Conservation (phyloP, 1,140 invertebrate genomes). For the Drosophila ananassae region DNA sequence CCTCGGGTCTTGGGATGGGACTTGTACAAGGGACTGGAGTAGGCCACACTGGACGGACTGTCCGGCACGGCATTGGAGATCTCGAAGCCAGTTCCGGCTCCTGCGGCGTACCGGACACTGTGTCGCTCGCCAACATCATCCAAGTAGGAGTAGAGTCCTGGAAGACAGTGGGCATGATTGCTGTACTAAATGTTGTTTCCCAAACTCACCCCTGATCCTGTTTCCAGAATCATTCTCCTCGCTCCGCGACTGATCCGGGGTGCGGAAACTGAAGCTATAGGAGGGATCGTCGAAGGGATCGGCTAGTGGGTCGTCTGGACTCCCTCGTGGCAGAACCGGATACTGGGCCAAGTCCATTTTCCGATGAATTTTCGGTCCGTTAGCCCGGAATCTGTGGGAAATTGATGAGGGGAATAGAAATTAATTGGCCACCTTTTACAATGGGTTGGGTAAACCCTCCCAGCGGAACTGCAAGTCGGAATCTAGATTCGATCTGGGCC, state of each 20-base stretch:
- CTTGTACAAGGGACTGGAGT: constrained; percentile 78
- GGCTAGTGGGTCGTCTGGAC: constrained; percentile 87
- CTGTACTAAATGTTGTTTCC: no score
- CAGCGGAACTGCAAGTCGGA: constrained; percentile 32
- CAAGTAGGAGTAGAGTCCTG: constrained; percentile 88
- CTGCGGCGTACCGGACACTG: constrained; percentile 89
- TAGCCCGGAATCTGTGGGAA: constrained; percentile 86
- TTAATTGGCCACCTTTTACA: constrained; percentile 50
- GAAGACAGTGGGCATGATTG: not conserved
- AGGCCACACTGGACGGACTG: constrained; percentile 80
- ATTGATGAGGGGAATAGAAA: constrained; percentile 4
- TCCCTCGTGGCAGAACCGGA: constrained; percentile 86
- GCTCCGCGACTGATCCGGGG: constrained; percentile 87
- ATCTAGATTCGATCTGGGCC: constrained; percentile 54
- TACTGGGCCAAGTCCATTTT: constrained; percentile 89
- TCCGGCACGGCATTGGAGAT: constrained; percentile 89
- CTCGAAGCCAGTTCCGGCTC: constrained; percentile 89
- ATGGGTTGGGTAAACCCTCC: constrained; percentile 34
- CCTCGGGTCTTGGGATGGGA: constrained; percentile 69
- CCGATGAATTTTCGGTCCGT: constrained; percentile 88
- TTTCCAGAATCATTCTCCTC: constrained; percentile 87
- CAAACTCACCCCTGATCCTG: constrained; percentile 85
- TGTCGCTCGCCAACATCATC: constrained; percentile 90
- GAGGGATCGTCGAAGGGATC: constrained; percentile 90
- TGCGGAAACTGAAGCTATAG: constrained; percentile 88